Conservation (phyloP, 2,113 vertebrate species). For the Chaenogobius annularis region DNA sequence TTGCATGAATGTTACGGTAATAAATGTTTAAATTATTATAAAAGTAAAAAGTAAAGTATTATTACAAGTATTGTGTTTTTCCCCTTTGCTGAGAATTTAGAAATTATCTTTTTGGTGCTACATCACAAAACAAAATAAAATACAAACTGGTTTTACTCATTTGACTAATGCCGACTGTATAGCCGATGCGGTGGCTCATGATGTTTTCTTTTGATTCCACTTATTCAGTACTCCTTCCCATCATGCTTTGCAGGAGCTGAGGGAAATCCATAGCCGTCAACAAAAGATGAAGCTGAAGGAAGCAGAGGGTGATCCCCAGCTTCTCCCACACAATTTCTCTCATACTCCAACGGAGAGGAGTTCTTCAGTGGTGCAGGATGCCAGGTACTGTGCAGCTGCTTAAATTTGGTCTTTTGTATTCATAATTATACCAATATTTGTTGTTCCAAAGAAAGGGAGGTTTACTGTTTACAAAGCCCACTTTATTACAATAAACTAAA, state of each 20-base stretch:
- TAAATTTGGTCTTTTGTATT: not conserved
- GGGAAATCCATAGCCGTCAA: constrained; percentile 92
- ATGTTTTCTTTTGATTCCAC: constrained; percentile 50
- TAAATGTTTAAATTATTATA: not conserved
- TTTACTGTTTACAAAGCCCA: not conserved
- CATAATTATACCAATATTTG: not conserved
- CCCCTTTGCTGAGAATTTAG: not conserved
- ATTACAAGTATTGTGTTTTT: not conserved
- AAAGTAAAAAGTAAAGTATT: no score
- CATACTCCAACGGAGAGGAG: constrained; percentile 59
- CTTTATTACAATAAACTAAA: not conserved
- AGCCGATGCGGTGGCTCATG: constrained; percentile 27
- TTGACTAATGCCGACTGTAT: constrained; percentile 38
- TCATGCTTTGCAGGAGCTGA: constrained; percentile 85
- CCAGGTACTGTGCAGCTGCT: constrained; percentile 52
- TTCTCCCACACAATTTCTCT: constrained; percentile 47
- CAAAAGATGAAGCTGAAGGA: constrained; percentile 90
- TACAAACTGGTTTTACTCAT: constrained; percentile 37
- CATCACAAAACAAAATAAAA: not conserved
- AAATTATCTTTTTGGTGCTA: not conserved
- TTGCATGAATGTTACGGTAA: not conserved
- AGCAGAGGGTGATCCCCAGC: constrained; percentile 63
- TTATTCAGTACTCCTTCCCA: constrained; percentile 61
- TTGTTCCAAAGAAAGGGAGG: not conserved
- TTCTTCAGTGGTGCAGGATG: constrained; percentile 67